These are phyloP conservation scores for Trinectes maculatus DNA, from an alignment of 2,113 vertebrate genomes.

Conservation along the genomic window DNA sequence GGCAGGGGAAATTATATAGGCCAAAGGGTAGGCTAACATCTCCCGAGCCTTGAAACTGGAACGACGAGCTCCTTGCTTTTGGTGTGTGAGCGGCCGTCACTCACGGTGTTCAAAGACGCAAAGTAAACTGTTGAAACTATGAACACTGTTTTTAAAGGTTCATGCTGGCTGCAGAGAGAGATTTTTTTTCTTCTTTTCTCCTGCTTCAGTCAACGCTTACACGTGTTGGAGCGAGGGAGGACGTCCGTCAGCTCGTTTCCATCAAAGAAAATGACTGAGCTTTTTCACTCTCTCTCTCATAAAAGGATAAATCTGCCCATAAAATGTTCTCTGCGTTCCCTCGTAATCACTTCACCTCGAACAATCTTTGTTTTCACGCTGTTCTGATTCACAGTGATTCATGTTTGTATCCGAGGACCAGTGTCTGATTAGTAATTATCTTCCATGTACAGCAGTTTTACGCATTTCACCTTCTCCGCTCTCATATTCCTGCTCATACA, in stretches of 20 bases:
- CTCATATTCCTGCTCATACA: conserved; percentile 55
- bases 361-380: conserved; percentile 12
- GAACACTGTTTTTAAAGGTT: conserved; percentile 32
- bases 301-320: conserved; percentile 10
- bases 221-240: conserved; percentile 7
- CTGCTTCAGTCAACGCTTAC: conserved; percentile 11
- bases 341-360: conserved; percentile 19
- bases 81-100: conserved; percentile 50
- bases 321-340: conserved; percentile 36
- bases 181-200: background rate
- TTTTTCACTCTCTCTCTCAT: conserved; percentile 36
- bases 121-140: conserved; percentile 37
- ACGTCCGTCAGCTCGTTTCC: conserved; percentile 1
- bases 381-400: conserved; percentile 1
- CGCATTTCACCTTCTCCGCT: conserved; percentile 31
- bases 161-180: conserved; percentile 11
- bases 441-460: conserved; percentile 38
- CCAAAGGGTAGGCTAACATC: conserved; percentile 80
- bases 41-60: conserved; percentile 60
- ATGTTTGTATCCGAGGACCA: conserved; percentile 24
- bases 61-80: conserved; percentile 39
- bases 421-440: conserved; percentile 26
- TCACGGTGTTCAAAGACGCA: conserved; percentile 41
- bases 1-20: conserved; percentile 74
- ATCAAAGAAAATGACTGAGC: too few relatives aligned